These are phyloP conservation scores for Chymomyza costata DNA, from an alignment of 1,140 invertebrate species.

Conservation along the genomic window DNA sequence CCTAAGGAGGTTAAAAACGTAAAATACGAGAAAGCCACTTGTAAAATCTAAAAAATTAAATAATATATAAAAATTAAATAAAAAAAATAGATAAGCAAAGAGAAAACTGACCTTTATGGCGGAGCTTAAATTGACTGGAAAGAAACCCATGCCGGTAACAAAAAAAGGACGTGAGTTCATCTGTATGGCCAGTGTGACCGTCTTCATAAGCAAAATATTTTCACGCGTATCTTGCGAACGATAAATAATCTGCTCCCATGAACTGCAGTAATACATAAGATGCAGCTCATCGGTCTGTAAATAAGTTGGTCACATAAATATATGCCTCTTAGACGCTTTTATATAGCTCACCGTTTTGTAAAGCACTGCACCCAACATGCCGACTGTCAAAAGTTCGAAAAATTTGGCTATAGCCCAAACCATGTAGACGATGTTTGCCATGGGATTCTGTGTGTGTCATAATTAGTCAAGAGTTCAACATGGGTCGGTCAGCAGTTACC, in stretches of 20 bases:
- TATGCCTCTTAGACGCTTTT: too few relatives aligned
- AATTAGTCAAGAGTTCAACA: too few relatives aligned
- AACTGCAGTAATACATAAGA: slow-evolving; percentile 42
- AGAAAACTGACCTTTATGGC: slow-evolving; percentile 46
- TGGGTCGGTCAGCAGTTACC: too few relatives aligned
- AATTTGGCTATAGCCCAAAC: slow-evolving; percentile 52
- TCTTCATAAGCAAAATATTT: slow-evolving; percentile 53
- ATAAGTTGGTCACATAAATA: background rate
- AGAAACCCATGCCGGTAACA: slow-evolving; percentile 54
- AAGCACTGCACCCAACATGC: slow-evolving; percentile 49
- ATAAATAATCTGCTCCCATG: slow-evolving; percentile 53
- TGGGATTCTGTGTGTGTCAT: slow-evolving; percentile 38
- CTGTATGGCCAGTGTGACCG: slow-evolving; percentile 47
- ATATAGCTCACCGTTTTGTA: slow-evolving; percentile 32
- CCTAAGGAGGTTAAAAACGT: slow-evolving; percentile 57
- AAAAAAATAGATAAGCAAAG: background rate
- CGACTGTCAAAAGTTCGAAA: slow-evolving; percentile 43
- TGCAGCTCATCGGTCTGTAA: slow-evolving; percentile 52
- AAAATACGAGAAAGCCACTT: slow-evolving; percentile 58
- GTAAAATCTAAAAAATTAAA: slow-evolving; percentile 39
- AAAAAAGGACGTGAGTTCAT: slow-evolving; percentile 52
- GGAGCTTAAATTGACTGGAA: slow-evolving; percentile 42
- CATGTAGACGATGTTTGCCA: slow-evolving; percentile 40
- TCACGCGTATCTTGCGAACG: slow-evolving; percentile 32
- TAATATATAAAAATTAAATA: background rate